Evolutionary conservation across 2,797 vertebrate genomes (phyloP).

Genomic region (Cyprinella venusta): DNA sequence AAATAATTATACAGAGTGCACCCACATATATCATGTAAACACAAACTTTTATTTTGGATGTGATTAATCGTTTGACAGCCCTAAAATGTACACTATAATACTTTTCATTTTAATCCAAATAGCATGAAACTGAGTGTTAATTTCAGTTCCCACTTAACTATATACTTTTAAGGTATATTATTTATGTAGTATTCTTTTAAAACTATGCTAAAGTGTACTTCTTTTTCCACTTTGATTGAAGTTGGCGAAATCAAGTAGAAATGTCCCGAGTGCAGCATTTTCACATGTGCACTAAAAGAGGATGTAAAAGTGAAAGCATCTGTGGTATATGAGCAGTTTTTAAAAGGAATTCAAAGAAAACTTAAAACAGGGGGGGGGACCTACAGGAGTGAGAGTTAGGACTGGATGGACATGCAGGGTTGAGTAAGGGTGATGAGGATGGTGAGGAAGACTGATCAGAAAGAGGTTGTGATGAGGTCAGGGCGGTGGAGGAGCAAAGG

Average conservation of each 20-base stretch:
- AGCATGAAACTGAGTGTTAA: background rate
- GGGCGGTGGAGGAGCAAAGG: conserved; percentile 48
- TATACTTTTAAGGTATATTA: background rate
- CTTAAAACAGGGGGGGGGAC: conserved; percentile 31
- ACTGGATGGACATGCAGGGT: conserved; percentile 78
- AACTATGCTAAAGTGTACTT: background rate
- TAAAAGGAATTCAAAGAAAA: background rate
- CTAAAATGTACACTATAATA: no score
- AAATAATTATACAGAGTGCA: no score
- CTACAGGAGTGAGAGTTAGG: conserved; percentile 71
- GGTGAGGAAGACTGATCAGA: conserved; percentile 48
- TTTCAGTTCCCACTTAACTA: background rate
- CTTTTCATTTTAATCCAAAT: background rate
- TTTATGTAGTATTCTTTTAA: background rate
- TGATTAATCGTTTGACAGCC: no score
- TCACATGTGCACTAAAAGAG: conserved; percentile 27
- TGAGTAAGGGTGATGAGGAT: conserved; percentile 45
- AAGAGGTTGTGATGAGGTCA: conserved; percentile 65
- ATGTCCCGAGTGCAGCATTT: background rate
- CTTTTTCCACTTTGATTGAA: background rate
- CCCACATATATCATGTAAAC: no score
- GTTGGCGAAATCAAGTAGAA: background rate
- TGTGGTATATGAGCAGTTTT: background rate
- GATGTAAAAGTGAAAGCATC: conserved; percentile 48
- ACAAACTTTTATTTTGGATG: no score